A percentile compares a stretch with the other conserved stretches of the same genome.
These are phyloP conservation scores for Drosophila melanosoma DNA, from an alignment of 2,888 invertebrate species.

Conservation along the genomic window DNA sequence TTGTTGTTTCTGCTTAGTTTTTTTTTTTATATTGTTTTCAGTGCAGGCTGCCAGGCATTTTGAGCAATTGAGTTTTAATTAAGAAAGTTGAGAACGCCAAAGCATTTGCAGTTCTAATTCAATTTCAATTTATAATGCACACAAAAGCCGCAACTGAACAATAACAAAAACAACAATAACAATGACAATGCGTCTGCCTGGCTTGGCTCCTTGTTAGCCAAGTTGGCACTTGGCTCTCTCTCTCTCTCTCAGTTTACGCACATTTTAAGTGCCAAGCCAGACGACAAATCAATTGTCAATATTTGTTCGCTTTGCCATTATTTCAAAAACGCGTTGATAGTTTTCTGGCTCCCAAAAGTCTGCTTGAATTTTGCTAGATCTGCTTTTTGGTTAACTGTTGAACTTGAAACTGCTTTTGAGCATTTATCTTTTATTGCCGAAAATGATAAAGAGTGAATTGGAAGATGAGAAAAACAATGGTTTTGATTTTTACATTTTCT, in stretches of 20 bases:
- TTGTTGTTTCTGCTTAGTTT: not conserved
- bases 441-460: slow-evolving; percentile 16
- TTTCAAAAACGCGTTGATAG: slow-evolving; percentile 17
- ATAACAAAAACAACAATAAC: slow-evolving; percentile 11
- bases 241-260: not conserved
- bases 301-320: slow-evolving; percentile 53
- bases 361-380: slow-evolving; percentile 4
- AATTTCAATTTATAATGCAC: slow-evolving; percentile 40
- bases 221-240: slow-evolving; percentile 16
- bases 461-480: slow-evolving; percentile 27
- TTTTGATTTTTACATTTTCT: slow-evolving; percentile 34
- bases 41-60: slow-evolving; percentile 47
- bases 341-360: slow-evolving; percentile 45
- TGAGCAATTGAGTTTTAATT: slow-evolving; percentile 74
- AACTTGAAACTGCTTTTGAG: slow-evolving; percentile 57
- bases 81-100: slow-evolving; percentile 66
- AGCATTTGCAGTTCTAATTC: slow-evolving; percentile 53
- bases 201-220: slow-evolving; percentile 30
- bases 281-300: slow-evolving; percentile 64
- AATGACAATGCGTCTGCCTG: not conserved
- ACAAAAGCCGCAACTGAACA: slow-evolving; percentile 26
- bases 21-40: slow-evolving; percentile 31
- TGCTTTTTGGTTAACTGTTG: slow-evolving; percentile 13
- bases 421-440: slow-evolving; percentile 54
- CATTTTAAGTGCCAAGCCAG: slow-evolving; percentile 35